A percentile compares a stretch with the other conserved stretches of the same genome.
These are phyloP conservation scores for Sylvicapra grimmia DNA, from an alignment of 2,113 vertebrate genomes.

Conservation along the genomic window DNA sequence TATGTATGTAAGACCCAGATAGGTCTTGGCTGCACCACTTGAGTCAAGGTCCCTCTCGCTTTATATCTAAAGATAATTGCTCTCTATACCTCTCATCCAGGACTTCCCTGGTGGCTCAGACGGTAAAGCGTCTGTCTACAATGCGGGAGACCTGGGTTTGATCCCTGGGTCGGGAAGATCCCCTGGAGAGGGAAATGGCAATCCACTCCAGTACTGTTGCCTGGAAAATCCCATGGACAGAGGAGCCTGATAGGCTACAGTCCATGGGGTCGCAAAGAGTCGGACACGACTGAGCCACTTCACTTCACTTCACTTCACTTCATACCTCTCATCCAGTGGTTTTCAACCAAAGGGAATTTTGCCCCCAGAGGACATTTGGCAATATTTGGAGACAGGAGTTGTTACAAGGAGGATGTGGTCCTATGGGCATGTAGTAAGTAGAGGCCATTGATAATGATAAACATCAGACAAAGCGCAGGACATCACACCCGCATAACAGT, in stretches of 20 bases:
- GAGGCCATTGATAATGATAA: neutral
- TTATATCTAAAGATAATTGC: neutral
- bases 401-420: neutral
- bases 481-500: neutral
- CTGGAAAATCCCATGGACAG: too few relatives aligned
- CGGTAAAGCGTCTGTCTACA: too few relatives aligned
- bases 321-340: neutral
- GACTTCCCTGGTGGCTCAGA: too few relatives aligned
- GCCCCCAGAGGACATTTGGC: neutral
- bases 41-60: neutral
- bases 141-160: too few relatives aligned
- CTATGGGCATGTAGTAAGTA: neutral
- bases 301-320: too few relatives aligned
- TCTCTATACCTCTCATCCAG: neutral
- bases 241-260: too few relatives aligned
- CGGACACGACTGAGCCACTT: too few relatives aligned
- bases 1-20: neutral
- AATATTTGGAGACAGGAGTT: neutral
- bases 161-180: too few relatives aligned
- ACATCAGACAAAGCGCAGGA: neutral
- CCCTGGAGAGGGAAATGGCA: too few relatives aligned
- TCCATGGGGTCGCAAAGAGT: too few relatives aligned
- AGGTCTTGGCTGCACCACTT: neutral
- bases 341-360: neutral
- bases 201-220: too few relatives aligned